phyloP scores from a whole-genome alignment of 1,140 invertebrate genomes.

The Lepidurus couesii region DNA sequence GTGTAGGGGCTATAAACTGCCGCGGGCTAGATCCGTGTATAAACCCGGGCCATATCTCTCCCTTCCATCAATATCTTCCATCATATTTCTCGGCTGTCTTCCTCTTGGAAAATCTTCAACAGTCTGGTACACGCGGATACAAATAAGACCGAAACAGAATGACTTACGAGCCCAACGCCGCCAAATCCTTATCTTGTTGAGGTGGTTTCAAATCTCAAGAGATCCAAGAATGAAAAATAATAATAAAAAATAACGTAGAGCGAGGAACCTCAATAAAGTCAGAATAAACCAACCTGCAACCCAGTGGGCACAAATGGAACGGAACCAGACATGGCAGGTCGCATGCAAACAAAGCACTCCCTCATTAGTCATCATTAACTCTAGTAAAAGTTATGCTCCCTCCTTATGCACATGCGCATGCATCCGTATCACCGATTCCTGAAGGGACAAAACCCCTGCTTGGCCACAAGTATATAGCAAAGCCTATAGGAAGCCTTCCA shows the following conservation, averaged over 20 bases:
- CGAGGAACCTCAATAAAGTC: not conserved
- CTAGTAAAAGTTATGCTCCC: not conserved
- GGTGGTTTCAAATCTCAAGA: not conserved
- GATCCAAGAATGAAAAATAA: not conserved
- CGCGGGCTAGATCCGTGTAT: not conserved
- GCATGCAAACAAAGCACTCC: conserved; percentile 21
- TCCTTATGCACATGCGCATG: not conserved
- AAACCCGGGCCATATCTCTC: conserved; percentile 13
- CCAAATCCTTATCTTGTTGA: not conserved
- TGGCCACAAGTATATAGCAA: not conserved
- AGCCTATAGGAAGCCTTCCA: conserved; percentile 18
- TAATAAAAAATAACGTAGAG: not conserved
- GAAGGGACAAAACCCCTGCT: not conserved
- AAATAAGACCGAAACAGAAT: not conserved
- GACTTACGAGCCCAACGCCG: conserved; percentile 7
- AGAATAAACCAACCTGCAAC: not conserved
- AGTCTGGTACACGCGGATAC: not conserved
- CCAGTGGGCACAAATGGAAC: conserved; percentile 7
- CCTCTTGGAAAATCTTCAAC: too few relatives aligned
- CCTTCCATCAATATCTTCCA: conserved; percentile 5
- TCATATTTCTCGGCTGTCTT: conserved; percentile 15
- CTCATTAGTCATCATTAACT: conserved; percentile 19
- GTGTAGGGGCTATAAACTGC: conserved; percentile 10
- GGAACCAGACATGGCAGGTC: conserved; percentile 20
- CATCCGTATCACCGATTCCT: not conserved